Evolutionary conservation across 2,797 vertebrate species (phyloP).

Genomic region (Psittacula echo): DNA sequence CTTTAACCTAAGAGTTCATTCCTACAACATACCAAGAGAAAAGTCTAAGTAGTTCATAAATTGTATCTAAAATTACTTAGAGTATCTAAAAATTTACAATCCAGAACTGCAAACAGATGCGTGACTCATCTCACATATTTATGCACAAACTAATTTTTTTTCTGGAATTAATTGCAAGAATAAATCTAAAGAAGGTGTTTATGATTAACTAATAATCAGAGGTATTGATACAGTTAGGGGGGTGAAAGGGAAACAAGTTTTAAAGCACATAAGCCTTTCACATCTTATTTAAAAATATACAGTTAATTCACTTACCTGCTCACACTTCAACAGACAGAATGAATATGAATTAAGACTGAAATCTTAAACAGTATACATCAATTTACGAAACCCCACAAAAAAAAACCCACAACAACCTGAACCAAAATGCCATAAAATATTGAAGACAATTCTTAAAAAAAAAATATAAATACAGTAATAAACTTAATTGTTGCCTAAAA

Average conservation of each 20-base stretch:
- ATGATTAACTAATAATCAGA: neutral
- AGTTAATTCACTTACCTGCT: neutral
- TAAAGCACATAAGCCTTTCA: neutral
- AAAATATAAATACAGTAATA: neutral
- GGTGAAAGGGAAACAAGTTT: neutral
- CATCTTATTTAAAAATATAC: neutral
- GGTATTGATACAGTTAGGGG: neutral
- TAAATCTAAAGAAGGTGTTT: neutral
- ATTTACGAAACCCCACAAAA: neutral
- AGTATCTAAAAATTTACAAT: neutral
- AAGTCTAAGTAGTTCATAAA: neutral
- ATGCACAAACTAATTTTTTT: neutral
- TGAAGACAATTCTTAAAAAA: neutral
- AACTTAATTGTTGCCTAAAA: neutral
- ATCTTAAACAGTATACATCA: neutral
- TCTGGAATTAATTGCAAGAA: neutral
- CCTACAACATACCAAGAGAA: neutral
- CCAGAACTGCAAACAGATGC: neutral
- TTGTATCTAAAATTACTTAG: neutral
- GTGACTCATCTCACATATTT: neutral
- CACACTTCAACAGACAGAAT: neutral
- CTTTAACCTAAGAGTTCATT: neutral
- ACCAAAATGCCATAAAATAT: neutral
- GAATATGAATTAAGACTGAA: neutral
- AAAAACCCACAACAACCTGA: neutral